Base-by-base conservation (phyloP, 2,797 vertebrate genomes). In the Scolopax rusticola region DNA sequence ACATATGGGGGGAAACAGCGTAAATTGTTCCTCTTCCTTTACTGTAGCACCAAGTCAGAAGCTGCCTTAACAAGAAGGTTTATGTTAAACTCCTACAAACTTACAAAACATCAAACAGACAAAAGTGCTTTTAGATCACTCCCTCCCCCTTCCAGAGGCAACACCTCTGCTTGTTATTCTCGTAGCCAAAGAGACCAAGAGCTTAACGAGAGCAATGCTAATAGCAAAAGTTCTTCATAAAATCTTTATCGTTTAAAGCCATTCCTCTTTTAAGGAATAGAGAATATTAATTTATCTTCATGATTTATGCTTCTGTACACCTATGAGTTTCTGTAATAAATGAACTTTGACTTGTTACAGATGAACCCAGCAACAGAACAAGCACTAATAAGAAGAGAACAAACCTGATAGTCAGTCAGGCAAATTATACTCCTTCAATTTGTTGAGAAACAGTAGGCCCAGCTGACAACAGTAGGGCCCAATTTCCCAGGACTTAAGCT, bases 1-100 rank as follows among this genome's bases (percentile, higher is more conserved):
- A 8, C 7, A 23, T 0, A 3, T 2, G 5, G 9, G 10, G 48
- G 2, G 4, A 54, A 90, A 53, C 2, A 2, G 4, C 1, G 2
- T 38, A 21, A 50, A 17, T 32, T 32, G 8, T 33, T 71, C n/a
- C n/a, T 75, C 13, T 41, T 54, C 3, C 1, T 77, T 79, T 57
- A 11, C 28, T 38, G 33, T 3, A 53, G 28, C 27, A 82, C 11
- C 36, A 68, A 61, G 53, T 28, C 16, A 77, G 60, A 53, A 17
- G 17, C 3, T 28, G 36, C 53, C 28, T 19, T 68, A 38, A 51
- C 18, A 70, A 40, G 17, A n/a, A 64, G 30, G 16, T 38, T 54
- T 45, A 23, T 19, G 59, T 45, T 7, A 50, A 50, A 43, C 17
- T 69, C 78, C n/a, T 48, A 17, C 3, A 59, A 57, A 81, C 5